phyloP scores from a whole-genome alignment of 2,113 vertebrate species.

The Telmatochromis sp. region DNA sequence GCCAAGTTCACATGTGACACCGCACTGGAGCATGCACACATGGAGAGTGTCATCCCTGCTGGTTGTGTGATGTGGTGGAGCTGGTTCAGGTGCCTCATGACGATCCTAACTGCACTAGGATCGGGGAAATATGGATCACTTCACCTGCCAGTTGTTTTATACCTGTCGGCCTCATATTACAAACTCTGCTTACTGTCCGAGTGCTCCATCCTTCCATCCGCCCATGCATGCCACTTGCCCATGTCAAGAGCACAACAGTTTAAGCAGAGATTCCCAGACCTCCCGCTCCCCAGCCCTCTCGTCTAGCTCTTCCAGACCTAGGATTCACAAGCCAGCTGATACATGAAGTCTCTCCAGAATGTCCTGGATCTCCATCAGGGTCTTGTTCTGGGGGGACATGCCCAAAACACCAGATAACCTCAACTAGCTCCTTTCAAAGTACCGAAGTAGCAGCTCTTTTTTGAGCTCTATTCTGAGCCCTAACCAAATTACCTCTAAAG shows the following conservation, averaged over 20 bases:
- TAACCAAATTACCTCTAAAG: not conserved
- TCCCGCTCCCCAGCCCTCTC: not conserved
- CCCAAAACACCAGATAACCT: not conserved
- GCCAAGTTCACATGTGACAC: not conserved
- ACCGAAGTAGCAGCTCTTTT: rapidly evolving
- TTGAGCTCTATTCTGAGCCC: not conserved
- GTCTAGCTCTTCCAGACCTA: not conserved
- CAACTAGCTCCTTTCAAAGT: not conserved
- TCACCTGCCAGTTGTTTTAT: not conserved
- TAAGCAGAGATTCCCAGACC: not conserved
- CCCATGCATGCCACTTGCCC: not conserved
- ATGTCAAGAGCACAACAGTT: not conserved
- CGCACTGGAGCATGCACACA: not conserved
- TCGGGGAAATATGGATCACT: not conserved
- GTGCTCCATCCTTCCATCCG: not conserved
- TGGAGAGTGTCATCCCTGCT: not conserved
- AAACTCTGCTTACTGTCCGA: not conserved
- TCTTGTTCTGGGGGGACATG: not conserved
- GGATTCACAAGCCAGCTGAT: not conserved
- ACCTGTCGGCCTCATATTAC: not conserved
- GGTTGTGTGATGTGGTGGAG: not conserved
- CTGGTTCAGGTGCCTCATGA: not conserved
- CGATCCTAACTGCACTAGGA: not conserved
- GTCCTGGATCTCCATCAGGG: not conserved
- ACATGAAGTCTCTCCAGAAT: not conserved